Evolutionary conservation across 1,140 invertebrate species (phyloP).

Genomic region (Ostrea denselamellosa): DNA sequence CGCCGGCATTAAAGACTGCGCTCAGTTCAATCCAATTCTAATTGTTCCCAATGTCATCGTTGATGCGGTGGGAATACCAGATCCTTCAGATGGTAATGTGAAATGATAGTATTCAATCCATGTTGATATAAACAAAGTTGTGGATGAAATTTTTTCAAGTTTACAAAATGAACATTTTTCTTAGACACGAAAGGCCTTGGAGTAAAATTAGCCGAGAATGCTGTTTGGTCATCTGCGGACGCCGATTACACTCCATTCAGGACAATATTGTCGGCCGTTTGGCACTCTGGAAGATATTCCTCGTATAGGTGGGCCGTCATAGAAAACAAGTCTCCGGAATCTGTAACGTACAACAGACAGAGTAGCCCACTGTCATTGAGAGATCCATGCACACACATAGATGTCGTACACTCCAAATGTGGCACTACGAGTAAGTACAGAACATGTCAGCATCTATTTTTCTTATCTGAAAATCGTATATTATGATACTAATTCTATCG

Average conservation of each 20-base stretch:
- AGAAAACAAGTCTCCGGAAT: constrained; percentile 41
- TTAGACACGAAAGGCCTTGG: constrained; percentile 45
- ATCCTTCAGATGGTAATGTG: constrained; percentile 30
- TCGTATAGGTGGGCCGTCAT: constrained; percentile 65
- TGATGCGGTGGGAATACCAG: constrained; percentile 55
- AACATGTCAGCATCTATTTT: not conserved
- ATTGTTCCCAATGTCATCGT: constrained; percentile 56
- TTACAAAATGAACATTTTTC: not conserved
- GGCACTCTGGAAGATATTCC: constrained; percentile 64
- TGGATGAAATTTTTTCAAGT: not conserved
- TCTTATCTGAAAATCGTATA: not conserved
- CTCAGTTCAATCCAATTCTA: constrained; percentile 41
- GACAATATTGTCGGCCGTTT: constrained; percentile 68
- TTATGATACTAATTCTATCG: not conserved
- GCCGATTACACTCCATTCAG: constrained; percentile 64
- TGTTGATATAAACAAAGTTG: no score
- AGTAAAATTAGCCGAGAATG: constrained; percentile 57
- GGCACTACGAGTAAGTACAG: constrained; percentile 54
- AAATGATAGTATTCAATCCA: no score
- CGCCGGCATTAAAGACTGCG: constrained; percentile 59
- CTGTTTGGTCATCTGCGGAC: constrained; percentile 54
- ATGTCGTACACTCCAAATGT: constrained; percentile 53
- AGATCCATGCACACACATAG: constrained; percentile 61
- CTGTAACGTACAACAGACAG: constrained; percentile 55
- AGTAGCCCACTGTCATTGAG: not conserved